These are phyloP conservation scores for Bolborhynchus lineola DNA, from an alignment of 2,113 vertebrate genomes.

Conservation along the genomic window DNA sequence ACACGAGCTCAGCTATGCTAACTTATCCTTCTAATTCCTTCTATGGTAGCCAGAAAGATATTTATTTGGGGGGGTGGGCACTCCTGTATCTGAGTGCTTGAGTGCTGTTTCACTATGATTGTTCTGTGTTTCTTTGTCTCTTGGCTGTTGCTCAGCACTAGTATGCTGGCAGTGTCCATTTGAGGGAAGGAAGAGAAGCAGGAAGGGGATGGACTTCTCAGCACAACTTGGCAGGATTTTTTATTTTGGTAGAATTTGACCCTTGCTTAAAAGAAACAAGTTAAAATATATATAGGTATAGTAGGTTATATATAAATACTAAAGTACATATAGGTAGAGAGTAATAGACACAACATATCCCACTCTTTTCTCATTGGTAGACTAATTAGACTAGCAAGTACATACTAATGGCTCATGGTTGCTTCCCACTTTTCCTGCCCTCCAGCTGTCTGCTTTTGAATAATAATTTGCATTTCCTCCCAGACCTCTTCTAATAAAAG, in stretches of 20 bases:
- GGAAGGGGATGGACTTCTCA: not conserved
- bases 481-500: not conserved
- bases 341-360: not conserved
- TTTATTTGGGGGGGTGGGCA: not conserved
- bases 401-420: not conserved
- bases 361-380: not conserved
- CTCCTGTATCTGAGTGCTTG: not conserved
- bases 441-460: slow-evolving; percentile 38
- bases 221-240: not conserved
- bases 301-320: not conserved
- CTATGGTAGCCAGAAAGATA: not conserved
- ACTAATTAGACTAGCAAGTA: not conserved
- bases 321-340: not conserved
- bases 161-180: not conserved
- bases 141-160: slow-evolving; percentile 7
- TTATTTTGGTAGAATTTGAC: not conserved
- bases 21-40: not conserved
- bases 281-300: not conserved
- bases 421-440: not conserved
- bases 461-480: slow-evolving; percentile 12
- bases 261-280: not conserved
- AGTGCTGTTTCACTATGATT: not conserved
- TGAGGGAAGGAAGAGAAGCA: not conserved
- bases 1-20: not conserved
- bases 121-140: not conserved